phyloP scores from a whole-genome alignment of 2,797 vertebrate species.

The Anisognathus igniventris region DNA sequence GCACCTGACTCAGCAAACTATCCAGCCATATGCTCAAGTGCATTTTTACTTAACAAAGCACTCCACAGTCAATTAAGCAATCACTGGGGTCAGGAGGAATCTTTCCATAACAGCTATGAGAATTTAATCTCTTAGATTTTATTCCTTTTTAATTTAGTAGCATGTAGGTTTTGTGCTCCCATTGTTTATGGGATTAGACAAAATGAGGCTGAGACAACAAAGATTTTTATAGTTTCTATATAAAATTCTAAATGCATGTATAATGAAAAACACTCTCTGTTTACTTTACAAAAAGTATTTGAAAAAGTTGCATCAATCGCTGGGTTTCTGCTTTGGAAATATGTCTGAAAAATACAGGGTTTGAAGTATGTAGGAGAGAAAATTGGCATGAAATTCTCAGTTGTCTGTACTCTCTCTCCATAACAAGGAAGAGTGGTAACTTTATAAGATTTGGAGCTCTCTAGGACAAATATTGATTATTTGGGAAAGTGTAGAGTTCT shows the following conservation, averaged over 20 bases:
- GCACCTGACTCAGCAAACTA: constrained; percentile 2
- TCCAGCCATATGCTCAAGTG: constrained; percentile 7
- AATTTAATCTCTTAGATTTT: neutral
- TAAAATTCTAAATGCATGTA: neutral
- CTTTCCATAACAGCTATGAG: neutral
- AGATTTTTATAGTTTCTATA: neutral
- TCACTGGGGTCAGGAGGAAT: neutral
- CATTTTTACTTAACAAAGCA: constrained; percentile 14
- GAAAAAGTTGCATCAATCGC: neutral
- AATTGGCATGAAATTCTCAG: neutral
- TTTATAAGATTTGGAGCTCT: neutral
- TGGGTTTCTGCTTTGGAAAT: neutral
- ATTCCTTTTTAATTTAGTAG: neutral
- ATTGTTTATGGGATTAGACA: neutral
- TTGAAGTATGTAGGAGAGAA: neutral
- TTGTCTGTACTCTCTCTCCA: neutral
- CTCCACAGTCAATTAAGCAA: constrained; percentile 29
- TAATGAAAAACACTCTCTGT: neutral
- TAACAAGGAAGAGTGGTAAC: neutral
- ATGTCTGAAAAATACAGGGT: neutral
- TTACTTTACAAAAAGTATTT: neutral
- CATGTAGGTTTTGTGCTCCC: neutral
- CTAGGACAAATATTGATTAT: neutral
- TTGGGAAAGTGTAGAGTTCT: neutral
- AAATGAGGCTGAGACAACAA: neutral